Evolutionary conservation across 2,888 invertebrate genomes (phyloP).

Genomic region (Drosophila tanythrix): DNA sequence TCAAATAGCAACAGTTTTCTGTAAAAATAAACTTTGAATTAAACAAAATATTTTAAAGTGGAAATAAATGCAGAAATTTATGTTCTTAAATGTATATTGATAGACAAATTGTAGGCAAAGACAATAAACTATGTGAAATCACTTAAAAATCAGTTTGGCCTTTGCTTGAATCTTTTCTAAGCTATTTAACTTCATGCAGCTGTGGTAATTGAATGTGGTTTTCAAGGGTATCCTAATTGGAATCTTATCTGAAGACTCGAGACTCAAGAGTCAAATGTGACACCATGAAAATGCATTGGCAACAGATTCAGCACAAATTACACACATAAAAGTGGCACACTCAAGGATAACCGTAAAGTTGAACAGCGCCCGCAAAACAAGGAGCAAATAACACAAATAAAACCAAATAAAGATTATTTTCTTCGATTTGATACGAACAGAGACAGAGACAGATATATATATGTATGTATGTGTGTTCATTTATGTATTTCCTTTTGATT

Average conservation of each 20-base stretch:
- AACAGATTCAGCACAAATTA: constrained; percentile 44
- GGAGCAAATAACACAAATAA: constrained; percentile 55
- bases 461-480: constrained; percentile 38
- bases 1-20: background rate
- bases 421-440: constrained; percentile 40
- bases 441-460: constrained; percentile 19
- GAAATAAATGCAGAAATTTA: background rate
- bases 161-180: background rate
- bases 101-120: background rate
- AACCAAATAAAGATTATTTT: constrained; percentile 65
- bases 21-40: background rate
- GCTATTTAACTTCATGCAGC: background rate
- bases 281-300: constrained; percentile 47
- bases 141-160: background rate
- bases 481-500: constrained; percentile 63
- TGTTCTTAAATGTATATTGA: no score
- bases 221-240: constrained; percentile 28
- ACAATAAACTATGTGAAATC: background rate
- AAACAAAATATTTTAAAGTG: background rate
- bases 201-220: constrained; percentile 43
- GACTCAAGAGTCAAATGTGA: constrained; percentile 43
- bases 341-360: constrained; percentile 68
- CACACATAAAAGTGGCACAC: constrained; percentile 48
- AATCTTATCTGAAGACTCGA: constrained; percentile 48
- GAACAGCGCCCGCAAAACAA: constrained; percentile 53